Evolutionary conservation across 2,113 vertebrate genomes (phyloP), one percentile per base, ranked within the genome.

Genomic region (Orientallactaga bullata): DNA sequence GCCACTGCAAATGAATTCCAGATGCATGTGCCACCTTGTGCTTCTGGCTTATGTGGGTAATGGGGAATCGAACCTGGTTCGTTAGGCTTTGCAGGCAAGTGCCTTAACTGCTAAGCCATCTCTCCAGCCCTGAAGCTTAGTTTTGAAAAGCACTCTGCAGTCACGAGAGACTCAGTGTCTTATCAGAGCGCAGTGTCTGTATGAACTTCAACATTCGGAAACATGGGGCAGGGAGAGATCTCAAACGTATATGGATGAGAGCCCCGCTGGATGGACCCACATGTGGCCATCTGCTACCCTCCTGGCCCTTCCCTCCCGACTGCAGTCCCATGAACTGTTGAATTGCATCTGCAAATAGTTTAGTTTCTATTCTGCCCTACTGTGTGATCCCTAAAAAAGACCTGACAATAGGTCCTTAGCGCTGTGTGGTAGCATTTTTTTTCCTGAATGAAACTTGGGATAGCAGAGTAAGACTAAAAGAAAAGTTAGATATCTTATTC

Each of bases 321-420:
- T 9, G 74, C 21, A 42, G 17, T 28, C 69, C 16, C 60, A 58
- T 24, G 24, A 8, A 2, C 63, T 11, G 28, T 63, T n/a, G 89
- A 82, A 61, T 30, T 3, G 3, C 35, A 63, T 51, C 30, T 24
- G 9, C 9, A 39, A 37, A 3, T 21, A n/a, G 63, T 61, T 84
- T 24, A 18, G 24, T 30, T 1, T 2, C 3, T 60, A 2, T 51
- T 1, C 0, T 24, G 7, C 30, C 4, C 0, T 10, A 3, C 7
- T 21, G 2, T 28, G 11, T 2, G 39, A 30, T n/a, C 10, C 71
- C 82, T 47, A 7, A 47, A 37, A 61, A 39, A 28, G 32, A 30
- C 51, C 37, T 21, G 6, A 3, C 13, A 5, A 10, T 11, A 13
- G 4, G 11, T 39, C 68, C 60, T 63, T n/a, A 61, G 21, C 35